Evolutionary conservation across 2,113 vertebrate species (phyloP).

Genomic region (Nothoprocta perdicaria): DNA sequence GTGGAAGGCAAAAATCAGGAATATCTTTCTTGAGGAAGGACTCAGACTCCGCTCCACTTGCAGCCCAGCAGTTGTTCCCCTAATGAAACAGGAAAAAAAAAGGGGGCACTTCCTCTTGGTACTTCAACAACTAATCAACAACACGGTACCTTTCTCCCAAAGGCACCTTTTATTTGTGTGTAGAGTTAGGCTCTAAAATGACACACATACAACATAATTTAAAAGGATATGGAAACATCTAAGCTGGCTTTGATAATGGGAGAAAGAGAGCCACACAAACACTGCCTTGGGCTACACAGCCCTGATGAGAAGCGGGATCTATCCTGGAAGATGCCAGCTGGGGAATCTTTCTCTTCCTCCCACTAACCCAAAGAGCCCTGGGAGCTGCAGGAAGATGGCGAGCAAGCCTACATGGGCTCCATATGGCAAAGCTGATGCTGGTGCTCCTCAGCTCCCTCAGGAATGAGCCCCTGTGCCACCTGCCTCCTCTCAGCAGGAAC

Average conservation of each 20-base stretch:
- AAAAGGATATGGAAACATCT: background rate
- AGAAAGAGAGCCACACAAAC: background rate
- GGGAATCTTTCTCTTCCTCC: background rate
- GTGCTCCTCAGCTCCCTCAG: background rate
- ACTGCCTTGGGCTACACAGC: background rate
- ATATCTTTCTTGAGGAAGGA: background rate
- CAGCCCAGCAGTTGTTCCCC: background rate
- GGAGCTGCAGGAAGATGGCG: background rate
- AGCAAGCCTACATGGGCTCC: background rate
- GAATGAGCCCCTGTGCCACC: background rate
- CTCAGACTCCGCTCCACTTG: background rate
- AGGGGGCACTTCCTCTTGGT: background rate
- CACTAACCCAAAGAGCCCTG: background rate
- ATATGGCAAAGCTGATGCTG: background rate
- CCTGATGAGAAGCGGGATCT: background rate
- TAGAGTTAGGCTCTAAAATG: background rate
- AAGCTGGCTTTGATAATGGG: background rate
- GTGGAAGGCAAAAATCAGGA: background rate
- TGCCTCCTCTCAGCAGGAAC: background rate
- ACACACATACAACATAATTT: background rate
- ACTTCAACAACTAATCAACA: background rate
- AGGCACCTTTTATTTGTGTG: background rate
- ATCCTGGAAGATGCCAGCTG: background rate
- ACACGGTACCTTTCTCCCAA: background rate
- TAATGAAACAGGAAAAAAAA: background rate